Evolutionary conservation across 2,888 invertebrate genomes (phyloP).

Genomic region (Mechanitis messenoides): DNA sequence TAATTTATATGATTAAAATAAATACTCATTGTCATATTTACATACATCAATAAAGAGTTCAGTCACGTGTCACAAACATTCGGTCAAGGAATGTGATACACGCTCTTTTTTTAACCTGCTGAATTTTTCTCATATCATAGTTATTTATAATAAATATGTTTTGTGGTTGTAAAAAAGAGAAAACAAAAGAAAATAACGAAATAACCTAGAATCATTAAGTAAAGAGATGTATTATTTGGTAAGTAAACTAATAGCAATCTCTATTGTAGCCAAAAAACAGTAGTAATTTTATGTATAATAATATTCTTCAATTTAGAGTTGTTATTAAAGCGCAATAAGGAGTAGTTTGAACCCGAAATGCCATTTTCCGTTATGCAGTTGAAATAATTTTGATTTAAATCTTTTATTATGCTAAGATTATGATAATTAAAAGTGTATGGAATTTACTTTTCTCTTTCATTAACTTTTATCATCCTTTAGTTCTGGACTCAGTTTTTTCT

Average conservation of each 20-base stretch:
- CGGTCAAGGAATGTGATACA: neutral
- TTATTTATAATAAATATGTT: neutral
- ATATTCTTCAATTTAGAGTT: neutral
- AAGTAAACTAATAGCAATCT: neutral
- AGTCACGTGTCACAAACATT: conserved; percentile 1
- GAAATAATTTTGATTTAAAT: too few relatives aligned
- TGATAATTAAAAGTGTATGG: too few relatives aligned
- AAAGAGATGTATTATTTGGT: neutral
- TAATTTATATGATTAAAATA: too few relatives aligned
- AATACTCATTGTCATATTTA: neutral
- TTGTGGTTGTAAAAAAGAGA: neutral
- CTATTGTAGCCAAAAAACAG: neutral
- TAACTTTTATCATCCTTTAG: too few relatives aligned
- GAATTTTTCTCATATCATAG: neutral
- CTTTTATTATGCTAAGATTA: too few relatives aligned
- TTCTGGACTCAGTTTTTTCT: too few relatives aligned
- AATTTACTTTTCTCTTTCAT: too few relatives aligned
- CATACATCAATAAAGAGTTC: neutral
- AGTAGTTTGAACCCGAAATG: neutral
- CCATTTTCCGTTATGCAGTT: too few relatives aligned
- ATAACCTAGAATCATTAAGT: neutral
- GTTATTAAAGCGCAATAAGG: neutral
- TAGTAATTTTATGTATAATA: neutral
- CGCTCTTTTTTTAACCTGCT: neutral
- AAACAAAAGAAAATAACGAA: neutral